These are phyloP conservation scores for Craniophora ligustri DNA, from an alignment of 2,888 invertebrate genomes.

Conservation along the genomic window DNA sequence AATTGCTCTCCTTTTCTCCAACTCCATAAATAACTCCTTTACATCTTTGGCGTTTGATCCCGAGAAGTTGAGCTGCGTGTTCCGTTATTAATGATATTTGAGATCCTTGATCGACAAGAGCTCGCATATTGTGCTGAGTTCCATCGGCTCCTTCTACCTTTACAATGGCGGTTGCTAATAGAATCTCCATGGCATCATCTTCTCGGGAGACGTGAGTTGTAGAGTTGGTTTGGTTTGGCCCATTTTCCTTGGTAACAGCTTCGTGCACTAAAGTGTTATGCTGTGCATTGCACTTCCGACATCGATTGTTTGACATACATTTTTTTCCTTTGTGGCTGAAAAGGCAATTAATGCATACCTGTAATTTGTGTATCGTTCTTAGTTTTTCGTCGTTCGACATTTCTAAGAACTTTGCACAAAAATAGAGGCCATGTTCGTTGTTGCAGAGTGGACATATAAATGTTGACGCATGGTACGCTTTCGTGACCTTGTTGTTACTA, in stretches of 20 bases:
- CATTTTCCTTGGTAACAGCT: not conserved
- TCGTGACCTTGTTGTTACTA: not conserved
- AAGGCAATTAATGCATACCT: slow-evolving; percentile 2
- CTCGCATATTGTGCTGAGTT: not conserved
- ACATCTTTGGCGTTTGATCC: not conserved
- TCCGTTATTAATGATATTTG: slow-evolving; percentile 8
- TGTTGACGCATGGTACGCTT: slow-evolving; percentile 3
- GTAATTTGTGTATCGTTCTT: not conserved
- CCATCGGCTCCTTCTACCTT: slow-evolving; percentile 1
- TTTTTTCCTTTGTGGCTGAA: slow-evolving; percentile 4
- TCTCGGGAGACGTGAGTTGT: not conserved
- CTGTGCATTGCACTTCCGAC: not conserved
- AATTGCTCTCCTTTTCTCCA: slow-evolving; percentile 1
- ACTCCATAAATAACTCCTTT: slow-evolving; percentile 5
- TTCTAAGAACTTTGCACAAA: slow-evolving; percentile 5
- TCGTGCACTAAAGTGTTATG: slow-evolving; percentile 9
- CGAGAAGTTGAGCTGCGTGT: slow-evolving; percentile 6
- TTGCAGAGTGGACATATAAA: slow-evolving; percentile 1
- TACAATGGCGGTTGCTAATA: slow-evolving; percentile 1
- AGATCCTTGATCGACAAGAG: slow-evolving; percentile 11
- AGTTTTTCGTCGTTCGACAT: not conserved
- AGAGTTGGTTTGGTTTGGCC: not conserved
- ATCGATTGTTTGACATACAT: slow-evolving; percentile 4
- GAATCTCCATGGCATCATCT: not conserved
- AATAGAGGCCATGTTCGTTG: not conserved